A percentile compares a stretch with the other conserved stretches of the same genome.
Conservation (phyloP, 2,797 vertebrate species). For the Myotis pilosus region DNA sequence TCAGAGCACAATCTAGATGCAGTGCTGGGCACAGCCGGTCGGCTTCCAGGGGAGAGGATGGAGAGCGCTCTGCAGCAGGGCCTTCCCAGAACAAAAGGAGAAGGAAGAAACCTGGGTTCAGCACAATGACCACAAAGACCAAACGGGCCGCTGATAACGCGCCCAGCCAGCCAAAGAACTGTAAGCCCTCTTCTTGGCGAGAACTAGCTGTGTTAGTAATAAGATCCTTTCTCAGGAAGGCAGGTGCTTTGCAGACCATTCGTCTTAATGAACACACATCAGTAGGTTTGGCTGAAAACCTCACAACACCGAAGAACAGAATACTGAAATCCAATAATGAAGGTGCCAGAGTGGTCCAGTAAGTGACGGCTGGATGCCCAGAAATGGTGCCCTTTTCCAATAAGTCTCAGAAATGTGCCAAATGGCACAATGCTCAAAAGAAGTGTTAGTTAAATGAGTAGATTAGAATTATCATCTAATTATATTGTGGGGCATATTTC, state of each 20-base stretch:
- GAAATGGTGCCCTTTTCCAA: not conserved
- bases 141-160: not conserved
- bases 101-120: conserved; percentile 26
- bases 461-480: not conserved
- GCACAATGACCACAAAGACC: not conserved
- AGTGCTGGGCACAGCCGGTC: not conserved
- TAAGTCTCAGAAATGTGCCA: conserved; percentile 6
- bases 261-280: not conserved
- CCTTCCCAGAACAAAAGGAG: conserved; percentile 55
- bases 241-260: conserved; percentile 27
- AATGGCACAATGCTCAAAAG: not conserved
- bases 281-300: not conserved
- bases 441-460: not conserved
- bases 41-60: not conserved
- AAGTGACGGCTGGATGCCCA: not conserved
- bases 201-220: not conserved
- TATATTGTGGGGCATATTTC: not conserved
- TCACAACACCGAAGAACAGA: not conserved
- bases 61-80: not conserved
- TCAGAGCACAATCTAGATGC: conserved; percentile 41
- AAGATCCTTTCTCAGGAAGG: conserved; percentile 44
- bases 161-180: not conserved
- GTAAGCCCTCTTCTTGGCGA: not conserved
- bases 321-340: not conserved
- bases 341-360: not conserved